Percentiles rank a stretch among this genome's conserved stretches.
Evolutionary conservation across 2,113 vertebrate genomes (phyloP).

Genomic region (Zosterops japonicus): DNA sequence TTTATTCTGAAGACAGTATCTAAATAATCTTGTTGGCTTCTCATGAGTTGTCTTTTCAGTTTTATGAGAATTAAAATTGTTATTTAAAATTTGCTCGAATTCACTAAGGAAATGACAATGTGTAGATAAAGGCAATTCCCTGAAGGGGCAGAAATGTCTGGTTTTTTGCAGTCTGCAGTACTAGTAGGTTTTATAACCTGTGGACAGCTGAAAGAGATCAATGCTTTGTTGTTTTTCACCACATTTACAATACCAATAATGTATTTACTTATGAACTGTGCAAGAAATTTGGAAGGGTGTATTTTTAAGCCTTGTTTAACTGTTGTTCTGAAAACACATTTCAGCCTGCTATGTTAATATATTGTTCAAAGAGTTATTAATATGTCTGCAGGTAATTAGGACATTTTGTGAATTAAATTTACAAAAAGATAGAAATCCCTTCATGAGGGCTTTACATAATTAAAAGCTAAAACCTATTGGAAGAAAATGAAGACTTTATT

Average conservation of each 20-base stretch:
- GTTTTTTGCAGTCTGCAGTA: neutral
- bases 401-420: constrained; percentile 33
- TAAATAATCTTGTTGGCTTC: neutral
- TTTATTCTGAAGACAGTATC: neutral
- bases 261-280: neutral
- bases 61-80: neutral
- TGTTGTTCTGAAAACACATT: constrained; percentile 27
- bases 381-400: constrained; percentile 14
- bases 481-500: neutral
- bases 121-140: neutral
- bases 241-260: neutral
- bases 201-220: neutral
- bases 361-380: constrained; percentile 14
- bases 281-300: neutral
- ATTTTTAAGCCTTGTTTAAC: neutral
- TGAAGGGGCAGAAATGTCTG: neutral
- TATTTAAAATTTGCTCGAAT: neutral
- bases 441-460: constrained; percentile 47
- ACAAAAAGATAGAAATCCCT: constrained; percentile 15
- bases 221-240: neutral
- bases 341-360: neutral
- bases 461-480: constrained; percentile 25
- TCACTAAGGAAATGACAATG: neutral
- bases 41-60: neutral
- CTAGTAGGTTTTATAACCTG: neutral